Percentiles rank a stretch among this genome's conserved stretches.
phyloP scores from a whole-genome alignment of 1,140 invertebrate species.

The Batillaria attramentaria region DNA sequence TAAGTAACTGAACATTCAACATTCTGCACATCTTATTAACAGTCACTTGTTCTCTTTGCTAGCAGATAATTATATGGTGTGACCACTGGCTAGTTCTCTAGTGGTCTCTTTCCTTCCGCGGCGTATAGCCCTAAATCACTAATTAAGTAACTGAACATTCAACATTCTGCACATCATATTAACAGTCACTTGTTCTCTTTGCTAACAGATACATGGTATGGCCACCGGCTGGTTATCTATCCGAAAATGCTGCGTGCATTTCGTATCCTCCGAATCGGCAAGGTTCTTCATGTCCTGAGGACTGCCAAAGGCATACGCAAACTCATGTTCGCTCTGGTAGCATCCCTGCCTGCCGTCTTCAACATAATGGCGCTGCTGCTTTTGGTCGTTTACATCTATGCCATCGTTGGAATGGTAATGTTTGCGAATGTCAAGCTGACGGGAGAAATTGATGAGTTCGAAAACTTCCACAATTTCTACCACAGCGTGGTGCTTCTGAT shows the following conservation, averaged over 20 bases:
- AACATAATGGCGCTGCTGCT: constrained; percentile 96
- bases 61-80: too few species aligned
- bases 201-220: too few species aligned
- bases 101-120: too few species aligned
- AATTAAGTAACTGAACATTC: too few species aligned
- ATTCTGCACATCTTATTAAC: too few species aligned
- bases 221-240: constrained; percentile 94
- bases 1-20: too few species aligned
- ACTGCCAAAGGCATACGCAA: constrained; percentile 94
- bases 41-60: too few species aligned
- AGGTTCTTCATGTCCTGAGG: constrained; percentile 95
- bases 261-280: constrained; percentile 93
- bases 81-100: too few species aligned
- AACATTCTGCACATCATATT: too few species aligned
- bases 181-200: too few species aligned
- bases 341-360: constrained; percentile 94
- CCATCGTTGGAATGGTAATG: constrained; percentile 95
- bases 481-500: constrained; percentile 94
- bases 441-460: constrained; percentile 82
- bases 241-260: constrained; percentile 93
- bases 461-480: constrained; percentile 85
- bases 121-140: too few species aligned
- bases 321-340: constrained; percentile 94
- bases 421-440: constrained; percentile 90
- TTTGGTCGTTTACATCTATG: constrained; percentile 96